Evolutionary conservation across 92 coral and sea anemone species (phyloP), one percentile per base, ranked within the genome.

Genomic region (Porites lobata): DNA sequence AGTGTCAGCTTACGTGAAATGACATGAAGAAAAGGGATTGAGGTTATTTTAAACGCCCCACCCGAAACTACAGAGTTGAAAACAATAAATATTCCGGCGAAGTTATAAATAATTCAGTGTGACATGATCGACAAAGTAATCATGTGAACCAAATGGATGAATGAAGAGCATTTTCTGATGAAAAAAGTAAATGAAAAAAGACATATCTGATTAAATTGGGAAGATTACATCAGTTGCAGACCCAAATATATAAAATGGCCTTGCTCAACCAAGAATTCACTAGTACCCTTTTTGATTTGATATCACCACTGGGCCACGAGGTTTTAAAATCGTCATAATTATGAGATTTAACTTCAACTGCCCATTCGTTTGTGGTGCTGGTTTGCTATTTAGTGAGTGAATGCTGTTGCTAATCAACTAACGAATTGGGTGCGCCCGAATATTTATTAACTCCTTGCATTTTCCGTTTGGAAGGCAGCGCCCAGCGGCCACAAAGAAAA

Each of bases 81-180:
- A 50, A 72, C 71, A 72, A 83, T 70, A 43, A 62, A 84, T 64
- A 61, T 21, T 56, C 51, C 77, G 72, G 81, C 50, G 14, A 38
- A 58, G 80, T 84, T 74, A 84, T 84, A 73, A 84, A 84, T 84
- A 84, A 84, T 84, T 84, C 80, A 84, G 73, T n/a, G 24, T 73
- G 63, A 84, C 52, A 73, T 62, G 6, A 38, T 38, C 47, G 64
- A 84, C 62, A 64, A 72, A 84, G 64, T 50, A 84, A 84, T 84
- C 22, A 74, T 73, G 58, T 19, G 72, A 72, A 63, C 24, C 87
- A 82, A 82, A 68, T 54, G 68, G 38, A 52, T 75, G 78, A 75
- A 54, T 75, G 64, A 75, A 57, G 24, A 81, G 75, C 65, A 72
- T 63, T 72, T 83, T 83, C 57, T 83, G 32, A 59, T 19, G 50